Evolutionary conservation across 2,888 invertebrate genomes (phyloP), one percentile per base, ranked within the genome.

Genomic region (Ochropleura leucogaster): DNA sequence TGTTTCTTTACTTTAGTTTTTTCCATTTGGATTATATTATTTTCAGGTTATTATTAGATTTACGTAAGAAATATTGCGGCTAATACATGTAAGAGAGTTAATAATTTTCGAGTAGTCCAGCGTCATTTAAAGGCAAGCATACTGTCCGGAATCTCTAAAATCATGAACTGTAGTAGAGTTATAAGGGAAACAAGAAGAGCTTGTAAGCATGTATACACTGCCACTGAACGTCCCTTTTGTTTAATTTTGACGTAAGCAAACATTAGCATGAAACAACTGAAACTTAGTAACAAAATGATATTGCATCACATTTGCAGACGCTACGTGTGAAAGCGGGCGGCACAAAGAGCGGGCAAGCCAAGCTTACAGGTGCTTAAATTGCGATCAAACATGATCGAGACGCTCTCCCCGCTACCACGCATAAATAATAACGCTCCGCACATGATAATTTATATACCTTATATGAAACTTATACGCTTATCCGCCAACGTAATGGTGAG

Each of bases 311-410:
- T 77, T 68, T 79, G 80, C 68, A 55, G 74, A 85, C 88, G 77
- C 85, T 93, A 90, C 89, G 42, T 84, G 84, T 88, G 86, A 81
- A 89, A 85, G 92, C 92, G 91, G 92, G 88, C 82, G 85, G 85
- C 86, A 92, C 93, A 94, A 93, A 93, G 94, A 90, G 88, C 90
- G 86, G 79, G 77, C 85, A 82, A 74, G 76, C 62, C 62, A 66
- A 77, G 79, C 85, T 87, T 92, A 93, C 93, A 94, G 93, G 93
- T 93, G 93, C 92, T 94, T 94, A 94, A 93, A 93, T 92, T 88
- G 92, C 93, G 92, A 93, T 93, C 93, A 94, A 93, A 93, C 92
- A 92, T 93, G 92, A 92, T 94, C 90, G 92, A 91, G 90, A 86
- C 89, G 84, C 78, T 85, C 86, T 85, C 82, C 79, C 85, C 85